Percentiles rank a stretch among this genome's conserved stretches.
phyloP scores from a whole-genome alignment of 2,888 invertebrate species.

The Athrips mouffetella region DNA sequence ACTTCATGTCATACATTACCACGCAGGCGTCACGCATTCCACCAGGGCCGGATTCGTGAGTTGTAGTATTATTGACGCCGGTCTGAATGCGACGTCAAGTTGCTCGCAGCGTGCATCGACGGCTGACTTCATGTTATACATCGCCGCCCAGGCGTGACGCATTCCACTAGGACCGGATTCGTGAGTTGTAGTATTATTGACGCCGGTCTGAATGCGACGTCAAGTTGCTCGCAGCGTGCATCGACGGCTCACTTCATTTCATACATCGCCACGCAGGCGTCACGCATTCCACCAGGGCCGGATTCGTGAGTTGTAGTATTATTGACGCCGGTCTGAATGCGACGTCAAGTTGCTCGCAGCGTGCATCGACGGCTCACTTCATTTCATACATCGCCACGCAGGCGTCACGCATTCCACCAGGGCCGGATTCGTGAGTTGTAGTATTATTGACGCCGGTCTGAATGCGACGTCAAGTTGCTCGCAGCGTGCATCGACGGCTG shows the following conservation, averaged over 20 bases:
- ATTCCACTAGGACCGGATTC: conserved; percentile 87
- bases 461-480: too few relatives aligned
- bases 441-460: too few relatives aligned
- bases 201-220: conserved; percentile 80
- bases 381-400: conserved; percentile 85
- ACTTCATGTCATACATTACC: conserved; percentile 87
- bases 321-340: conserved; percentile 74
- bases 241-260: conserved; percentile 89
- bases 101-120: conserved; percentile 91
- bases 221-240: conserved; percentile 88
- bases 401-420: conserved; percentile 87
- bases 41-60: conserved; percentile 89
- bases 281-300: conserved; percentile 86
- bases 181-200: conserved; percentile 85
- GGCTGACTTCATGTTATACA: conserved; percentile 90
- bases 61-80: conserved; percentile 61
- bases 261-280: conserved; percentile 86
- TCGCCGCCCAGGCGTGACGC: conserved; percentile 84
- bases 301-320: conserved; percentile 88
- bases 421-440: conserved; percentile 87
- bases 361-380: conserved; percentile 91
- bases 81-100: conserved; percentile 82
- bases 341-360: conserved; percentile 87
- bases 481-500: too few relatives aligned
- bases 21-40: conserved; percentile 85